These are phyloP conservation scores for Andrena trimmerana DNA, from an alignment of 2,888 invertebrate species.

Conservation along the genomic window DNA sequence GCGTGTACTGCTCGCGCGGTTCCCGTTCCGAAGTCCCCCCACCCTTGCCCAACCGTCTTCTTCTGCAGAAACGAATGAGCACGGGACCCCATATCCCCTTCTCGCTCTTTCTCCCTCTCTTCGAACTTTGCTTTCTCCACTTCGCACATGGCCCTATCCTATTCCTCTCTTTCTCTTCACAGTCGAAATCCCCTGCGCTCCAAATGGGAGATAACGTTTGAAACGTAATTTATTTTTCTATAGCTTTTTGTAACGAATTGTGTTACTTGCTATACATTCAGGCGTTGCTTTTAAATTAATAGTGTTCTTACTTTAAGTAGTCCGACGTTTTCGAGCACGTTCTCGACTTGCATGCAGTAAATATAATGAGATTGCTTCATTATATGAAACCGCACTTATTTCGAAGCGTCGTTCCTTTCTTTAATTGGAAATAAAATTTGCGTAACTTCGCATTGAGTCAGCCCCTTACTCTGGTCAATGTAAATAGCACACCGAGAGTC, in stretches of 20 bases:
- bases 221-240: neutral
- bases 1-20: constrained; percentile 80
- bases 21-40: constrained; percentile 52
- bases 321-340: neutral
- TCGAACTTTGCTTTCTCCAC: neutral
- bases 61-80: constrained; percentile 61
- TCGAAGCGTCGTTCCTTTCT: neutral
- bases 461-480: constrained; percentile 27
- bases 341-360: neutral
- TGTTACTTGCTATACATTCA: neutral
- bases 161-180: constrained; percentile 12
- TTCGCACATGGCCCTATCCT: constrained; percentile 9
- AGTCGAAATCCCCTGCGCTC: constrained; percentile 45
- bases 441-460: constrained; percentile 7
- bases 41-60: constrained; percentile 33
- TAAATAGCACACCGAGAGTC: constrained; percentile 32
- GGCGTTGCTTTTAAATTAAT: neutral
- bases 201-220: constrained; percentile 1
- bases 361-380: neutral
- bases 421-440: constrained; percentile 2
- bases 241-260: neutral
- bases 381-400: neutral
- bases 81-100: constrained; percentile 65
- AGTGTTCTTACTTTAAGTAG: neutral
- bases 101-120: constrained; percentile 47